phyloP scores from a whole-genome alignment of 2,113 vertebrate species.

The Tetrax tetrax region DNA sequence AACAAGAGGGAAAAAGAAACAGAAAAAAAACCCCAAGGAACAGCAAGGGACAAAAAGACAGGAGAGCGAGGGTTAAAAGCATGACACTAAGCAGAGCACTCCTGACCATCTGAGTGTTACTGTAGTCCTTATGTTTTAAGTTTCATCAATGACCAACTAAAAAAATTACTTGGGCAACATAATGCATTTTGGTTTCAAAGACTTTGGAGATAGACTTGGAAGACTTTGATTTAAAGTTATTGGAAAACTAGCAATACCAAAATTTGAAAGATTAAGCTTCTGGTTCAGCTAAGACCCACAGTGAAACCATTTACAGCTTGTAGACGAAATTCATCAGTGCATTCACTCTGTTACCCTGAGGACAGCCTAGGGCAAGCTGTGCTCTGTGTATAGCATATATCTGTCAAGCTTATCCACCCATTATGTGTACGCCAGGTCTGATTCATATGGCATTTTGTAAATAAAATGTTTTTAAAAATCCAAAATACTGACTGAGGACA shows the following conservation, averaged over 20 bases:
- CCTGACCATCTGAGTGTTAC: neutral
- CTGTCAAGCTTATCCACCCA: neutral
- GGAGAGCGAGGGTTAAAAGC: neutral
- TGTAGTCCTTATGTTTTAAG: neutral
- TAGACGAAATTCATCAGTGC: constrained; percentile 37
- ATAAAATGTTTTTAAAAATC: neutral
- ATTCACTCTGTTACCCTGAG: neutral
- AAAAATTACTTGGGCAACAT: neutral
- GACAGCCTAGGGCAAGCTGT: neutral
- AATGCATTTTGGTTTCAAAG: neutral
- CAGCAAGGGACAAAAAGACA: neutral
- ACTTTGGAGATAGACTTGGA: neutral
- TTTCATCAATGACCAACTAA: neutral
- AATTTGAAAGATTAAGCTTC: constrained; percentile 15
- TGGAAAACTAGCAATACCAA: neutral
- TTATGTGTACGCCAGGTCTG: neutral
- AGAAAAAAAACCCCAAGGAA: neutral
- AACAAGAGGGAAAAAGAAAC: neutral
- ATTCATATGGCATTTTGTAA: constrained; percentile 5
- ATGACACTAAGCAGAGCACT: neutral
- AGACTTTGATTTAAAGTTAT: neutral
- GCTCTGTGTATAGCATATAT: neutral
- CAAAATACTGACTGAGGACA: neutral
- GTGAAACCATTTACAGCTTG: constrained; percentile 28
- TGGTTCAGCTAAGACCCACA: constrained; percentile 21